Evolutionary conservation across 1,140 invertebrate genomes (phyloP), one percentile per base, ranked within the genome.

Genomic region (Trialeurodes vaporariorum): DNA sequence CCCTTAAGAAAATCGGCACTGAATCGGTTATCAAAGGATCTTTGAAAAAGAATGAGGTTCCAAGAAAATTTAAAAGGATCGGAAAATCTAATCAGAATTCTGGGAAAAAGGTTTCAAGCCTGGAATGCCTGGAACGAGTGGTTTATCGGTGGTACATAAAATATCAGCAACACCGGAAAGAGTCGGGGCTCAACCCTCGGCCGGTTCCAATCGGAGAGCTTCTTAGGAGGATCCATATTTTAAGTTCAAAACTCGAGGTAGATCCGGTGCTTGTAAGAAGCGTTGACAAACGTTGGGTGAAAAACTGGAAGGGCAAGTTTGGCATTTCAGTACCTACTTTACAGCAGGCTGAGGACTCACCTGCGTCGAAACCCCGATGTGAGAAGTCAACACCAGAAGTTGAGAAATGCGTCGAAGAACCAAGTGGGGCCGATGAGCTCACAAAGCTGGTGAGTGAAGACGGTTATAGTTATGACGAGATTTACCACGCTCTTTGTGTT

Each of bases 401-500:
- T 17, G 34, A 49, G 34, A 17, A 49, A 49, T 17, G 34, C 34
- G 34, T 5, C 17, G 34, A 17, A 49, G n/a, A n/a, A n/a, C n/a
- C n/a, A n/a, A n/a, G n/a, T 49, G 34, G 34, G 1, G 63, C 63
- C 1, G 64, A 63, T 11, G 63, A 63, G 21, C 26, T 68, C 34
- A 63, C 49, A 9, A 64, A n/a, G 27, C 67, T 25, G 27, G 69
- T 58, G n/a, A 40, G 49, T 59, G 26, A 67, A 25, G 69, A 68
- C 22, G 65, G 69, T 13, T 81, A 80, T 68, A 76, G 76, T 2
- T 76, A 78, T 2, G 77, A 78, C 61, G 75, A 80, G 63, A 79
- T 81, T 27, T 82, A 82, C 67, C 72, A 77, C n/a, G 80, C 77
- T 1, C 76, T 81, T 68, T 76, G 79, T 26, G 77, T 78, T 23